Evolutionary conservation across 2,113 vertebrate genomes (phyloP).

Genomic region (Poeciliopsis occidentalis): DNA sequence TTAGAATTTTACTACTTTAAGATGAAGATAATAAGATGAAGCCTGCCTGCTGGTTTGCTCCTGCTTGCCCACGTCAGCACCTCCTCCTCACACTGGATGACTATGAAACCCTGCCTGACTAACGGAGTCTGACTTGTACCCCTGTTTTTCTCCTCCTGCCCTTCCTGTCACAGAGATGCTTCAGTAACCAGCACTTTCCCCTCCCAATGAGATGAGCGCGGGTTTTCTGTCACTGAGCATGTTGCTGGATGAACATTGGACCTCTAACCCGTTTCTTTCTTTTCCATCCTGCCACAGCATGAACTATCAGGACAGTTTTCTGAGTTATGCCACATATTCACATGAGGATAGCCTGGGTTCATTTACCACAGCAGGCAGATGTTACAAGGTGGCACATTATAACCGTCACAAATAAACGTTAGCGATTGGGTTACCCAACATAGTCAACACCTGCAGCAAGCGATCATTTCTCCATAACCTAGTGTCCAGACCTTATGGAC

Average conservation of each 20-base stretch:
- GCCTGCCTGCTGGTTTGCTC: neutral
- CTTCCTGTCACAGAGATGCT: constrained; percentile 23
- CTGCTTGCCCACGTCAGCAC: constrained; percentile 5
- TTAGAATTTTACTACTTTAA: neutral
- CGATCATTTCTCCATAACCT: too few species aligned
- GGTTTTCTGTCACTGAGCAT: constrained; percentile 20
- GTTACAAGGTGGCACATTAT: neutral
- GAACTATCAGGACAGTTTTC: constrained; percentile 8
- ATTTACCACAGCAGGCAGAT: neutral
- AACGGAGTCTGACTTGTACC: constrained; percentile 11
- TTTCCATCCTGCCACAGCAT: neutral
- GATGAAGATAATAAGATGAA: neutral
- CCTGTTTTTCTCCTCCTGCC: constrained; percentile 8
- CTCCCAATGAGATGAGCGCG: constrained; percentile 9
- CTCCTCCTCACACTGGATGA: constrained; percentile 6
- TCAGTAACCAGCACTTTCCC: constrained; percentile 4
- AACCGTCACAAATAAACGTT: too few species aligned
- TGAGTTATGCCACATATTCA: neutral
- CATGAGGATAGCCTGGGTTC: neutral
- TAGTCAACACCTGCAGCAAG: too few species aligned
- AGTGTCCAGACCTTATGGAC: too few species aligned
- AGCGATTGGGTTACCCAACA: too few species aligned
- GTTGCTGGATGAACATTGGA: constrained; percentile 3
- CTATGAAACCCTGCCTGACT: constrained; percentile 10
- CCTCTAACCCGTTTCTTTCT: constrained; percentile 8